These are phyloP conservation scores for Blastomussa wellsi DNA, from an alignment of 92 coral and sea anemone species.

Conservation along the genomic window DNA sequence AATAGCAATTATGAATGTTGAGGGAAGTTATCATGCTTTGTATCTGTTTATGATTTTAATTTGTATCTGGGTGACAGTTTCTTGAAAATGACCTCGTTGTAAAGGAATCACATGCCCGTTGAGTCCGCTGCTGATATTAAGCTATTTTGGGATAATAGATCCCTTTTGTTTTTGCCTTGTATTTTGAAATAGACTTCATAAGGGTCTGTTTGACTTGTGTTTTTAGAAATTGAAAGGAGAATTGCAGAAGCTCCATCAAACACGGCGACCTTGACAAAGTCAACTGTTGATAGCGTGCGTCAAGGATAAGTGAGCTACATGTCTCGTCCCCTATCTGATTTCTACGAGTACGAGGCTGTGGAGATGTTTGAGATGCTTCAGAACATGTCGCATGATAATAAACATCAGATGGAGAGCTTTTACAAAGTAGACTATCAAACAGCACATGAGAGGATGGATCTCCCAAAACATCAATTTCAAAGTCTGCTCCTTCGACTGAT, in stretches of 20 bases:
- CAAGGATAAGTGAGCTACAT: constrained; percentile 8
- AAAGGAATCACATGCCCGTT: too few species aligned
- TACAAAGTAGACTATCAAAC: constrained; percentile 41
- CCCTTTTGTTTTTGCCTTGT: too few species aligned
- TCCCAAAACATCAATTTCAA: constrained; percentile 37
- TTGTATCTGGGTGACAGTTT: too few species aligned
- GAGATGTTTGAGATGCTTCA: constrained; percentile 37
- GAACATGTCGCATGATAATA: constrained; percentile 30
- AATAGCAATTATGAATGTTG: too few species aligned
- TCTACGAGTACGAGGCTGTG: constrained; percentile 25
- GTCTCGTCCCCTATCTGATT: constrained; percentile 6
- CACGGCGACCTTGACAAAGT: constrained; percentile 20
- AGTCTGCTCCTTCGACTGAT: constrained; percentile 33
- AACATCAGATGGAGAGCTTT: constrained; percentile 33
- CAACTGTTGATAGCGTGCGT: not conserved
- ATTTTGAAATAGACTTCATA: not conserved
- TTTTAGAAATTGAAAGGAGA: constrained; percentile 27
- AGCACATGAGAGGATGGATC: constrained; percentile 18
- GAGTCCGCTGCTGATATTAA: constrained; percentile 11
- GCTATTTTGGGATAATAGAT: not conserved
- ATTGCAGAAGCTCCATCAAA: constrained; percentile 2
- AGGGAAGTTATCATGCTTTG: too few species aligned
- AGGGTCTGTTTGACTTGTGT: constrained; percentile 6
- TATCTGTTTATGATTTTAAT: too few species aligned
- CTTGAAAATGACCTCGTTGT: too few species aligned